Conservation (phyloP, 30 jellyfish, hydroid and myxozoan species). For the Cassiopea xamachana region DNA sequence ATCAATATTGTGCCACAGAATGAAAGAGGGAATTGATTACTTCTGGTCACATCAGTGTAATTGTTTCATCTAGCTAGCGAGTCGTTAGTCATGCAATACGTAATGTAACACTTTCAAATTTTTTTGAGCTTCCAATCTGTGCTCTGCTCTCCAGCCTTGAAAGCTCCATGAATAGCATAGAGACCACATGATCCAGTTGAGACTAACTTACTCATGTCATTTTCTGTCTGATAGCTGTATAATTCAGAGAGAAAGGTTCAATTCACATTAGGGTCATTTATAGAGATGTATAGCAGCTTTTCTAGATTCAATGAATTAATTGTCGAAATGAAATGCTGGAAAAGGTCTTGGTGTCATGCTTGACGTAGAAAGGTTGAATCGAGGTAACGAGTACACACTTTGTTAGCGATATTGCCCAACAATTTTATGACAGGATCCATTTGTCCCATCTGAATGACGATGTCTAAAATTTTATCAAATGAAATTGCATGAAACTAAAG, state of each 20-base stretch:
- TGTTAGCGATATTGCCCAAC: not conserved
- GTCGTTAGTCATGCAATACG: not conserved
- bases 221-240: not conserved
- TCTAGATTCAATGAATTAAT: not conserved
- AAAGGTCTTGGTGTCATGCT: not conserved
- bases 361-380: not conserved
- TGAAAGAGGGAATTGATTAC: not conserved
- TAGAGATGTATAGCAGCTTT: not conserved
- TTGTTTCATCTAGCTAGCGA: not conserved
- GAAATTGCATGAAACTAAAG: not conserved
- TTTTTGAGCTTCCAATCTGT: not conserved
- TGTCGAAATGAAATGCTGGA: not conserved
- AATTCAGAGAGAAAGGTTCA: not conserved
- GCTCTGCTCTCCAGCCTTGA: not conserved
- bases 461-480: not conserved
- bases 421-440: not conserved
- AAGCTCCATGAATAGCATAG: not conserved
- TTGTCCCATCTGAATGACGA: not conserved
- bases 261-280: not conserved
- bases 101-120: not conserved
- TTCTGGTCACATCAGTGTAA: not conserved
- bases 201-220: not conserved
- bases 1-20: not conserved
- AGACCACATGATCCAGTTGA: not conserved
- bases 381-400: not conserved